Percentiles rank a stretch among this genome's conserved stretches.
These are phyloP conservation scores for Drosophila rellima DNA, from an alignment of 2,888 invertebrate genomes.

Conservation along the genomic window DNA sequence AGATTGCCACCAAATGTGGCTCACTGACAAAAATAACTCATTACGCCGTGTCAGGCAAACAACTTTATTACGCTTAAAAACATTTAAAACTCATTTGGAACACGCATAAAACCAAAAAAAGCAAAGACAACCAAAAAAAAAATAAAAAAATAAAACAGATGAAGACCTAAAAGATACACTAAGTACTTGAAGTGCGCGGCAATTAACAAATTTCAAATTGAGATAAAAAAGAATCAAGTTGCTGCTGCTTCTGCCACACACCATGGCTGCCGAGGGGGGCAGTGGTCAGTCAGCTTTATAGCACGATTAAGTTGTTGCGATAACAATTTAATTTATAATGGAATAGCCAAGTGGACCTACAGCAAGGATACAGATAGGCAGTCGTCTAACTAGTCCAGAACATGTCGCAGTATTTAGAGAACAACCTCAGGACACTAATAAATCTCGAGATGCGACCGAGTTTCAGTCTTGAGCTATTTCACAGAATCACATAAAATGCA, in stretches of 20 bases:
- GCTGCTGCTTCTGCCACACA: conserved; percentile 32
- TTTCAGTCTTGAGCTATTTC: conserved; percentile 35
- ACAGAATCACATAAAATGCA: conserved; percentile 68
- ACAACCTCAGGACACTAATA: conserved; percentile 54
- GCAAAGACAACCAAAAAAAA: conserved; percentile 24
- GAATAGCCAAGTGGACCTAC: conserved; percentile 65
- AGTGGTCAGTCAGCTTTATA: conserved; percentile 63
- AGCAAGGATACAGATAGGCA: conserved; percentile 53
- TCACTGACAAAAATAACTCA: conserved; percentile 57
- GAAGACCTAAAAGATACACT: conserved; percentile 68
- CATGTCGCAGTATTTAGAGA: conserved; percentile 55
- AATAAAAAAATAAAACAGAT: conserved; percentile 33
- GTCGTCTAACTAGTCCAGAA: conserved; percentile 34
- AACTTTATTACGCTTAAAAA: conserved; percentile 74
- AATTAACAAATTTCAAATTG: conserved; percentile 76
- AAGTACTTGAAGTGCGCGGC: conserved; percentile 79
- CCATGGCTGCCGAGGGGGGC: conserved; percentile 25
- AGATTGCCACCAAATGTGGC: conserved; percentile 67
- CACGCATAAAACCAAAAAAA: conserved; percentile 53
- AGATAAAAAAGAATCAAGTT: conserved; percentile 71
- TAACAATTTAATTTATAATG: conserved; percentile 79
- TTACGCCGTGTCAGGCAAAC: conserved; percentile 70
- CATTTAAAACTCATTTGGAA: conserved; percentile 80
- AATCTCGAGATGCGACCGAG: conserved; percentile 28
- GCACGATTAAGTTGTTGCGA: conserved; percentile 77